Percentiles rank a stretch among this genome's conserved stretches.
These are phyloP conservation scores for Rhabditophanes sp. DNA, from an alignment of 2,888 invertebrate species.

Conservation along the genomic window DNA sequence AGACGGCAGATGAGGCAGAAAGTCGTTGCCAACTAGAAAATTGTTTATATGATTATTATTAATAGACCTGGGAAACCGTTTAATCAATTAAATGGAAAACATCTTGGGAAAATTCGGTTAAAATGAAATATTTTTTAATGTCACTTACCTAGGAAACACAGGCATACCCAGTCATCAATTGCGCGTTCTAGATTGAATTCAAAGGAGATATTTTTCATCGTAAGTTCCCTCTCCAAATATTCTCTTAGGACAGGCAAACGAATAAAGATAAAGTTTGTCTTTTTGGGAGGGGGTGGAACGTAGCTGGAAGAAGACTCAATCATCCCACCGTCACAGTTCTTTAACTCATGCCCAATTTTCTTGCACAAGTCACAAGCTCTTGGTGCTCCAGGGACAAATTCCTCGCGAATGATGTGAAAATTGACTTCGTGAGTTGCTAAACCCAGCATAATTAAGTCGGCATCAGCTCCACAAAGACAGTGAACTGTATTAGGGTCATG, in stretches of 20 bases:
- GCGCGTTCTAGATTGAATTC: constrained; percentile 81
- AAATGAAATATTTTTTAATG: background rate
- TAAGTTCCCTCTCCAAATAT: constrained; percentile 72
- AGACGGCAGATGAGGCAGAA: constrained; percentile 89
- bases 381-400: constrained; percentile 91
- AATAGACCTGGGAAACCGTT: background rate
- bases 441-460: constrained; percentile 83
- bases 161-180: constrained; percentile 77
- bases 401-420: constrained; percentile 90
- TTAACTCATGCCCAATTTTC: constrained; percentile 49
- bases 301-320: too few species aligned
- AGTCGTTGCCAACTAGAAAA: constrained; percentile 93
- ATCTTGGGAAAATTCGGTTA: background rate
- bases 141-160: background rate
- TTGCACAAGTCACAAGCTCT: constrained; percentile 88
- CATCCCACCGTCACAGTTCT: constrained; percentile 38
- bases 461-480: constrained; percentile 88
- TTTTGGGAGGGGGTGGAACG: too few species aligned
- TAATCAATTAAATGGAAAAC: background rate
- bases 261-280: constrained; percentile 51
- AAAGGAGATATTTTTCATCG: constrained; percentile 82
- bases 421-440: constrained; percentile 95
- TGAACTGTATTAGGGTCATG: constrained; percentile 94
- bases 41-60: too few species aligned
- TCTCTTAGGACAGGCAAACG: constrained; percentile 78